Evolutionary conservation across 1,140 invertebrate genomes (phyloP).

Genomic region (Heliconius himera): DNA sequence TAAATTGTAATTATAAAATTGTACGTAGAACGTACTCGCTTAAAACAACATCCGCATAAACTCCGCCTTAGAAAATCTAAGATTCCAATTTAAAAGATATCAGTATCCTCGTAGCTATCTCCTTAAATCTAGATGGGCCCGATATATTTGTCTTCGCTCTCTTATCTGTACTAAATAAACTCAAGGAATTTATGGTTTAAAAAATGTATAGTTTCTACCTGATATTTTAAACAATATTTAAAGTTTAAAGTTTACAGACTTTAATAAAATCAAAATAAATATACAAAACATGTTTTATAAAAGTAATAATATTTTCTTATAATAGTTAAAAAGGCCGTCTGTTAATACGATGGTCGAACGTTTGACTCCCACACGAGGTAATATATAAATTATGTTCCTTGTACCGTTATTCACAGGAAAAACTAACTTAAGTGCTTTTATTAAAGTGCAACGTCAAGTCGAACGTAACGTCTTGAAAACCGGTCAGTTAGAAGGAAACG

Average conservation of each 20-base stretch:
- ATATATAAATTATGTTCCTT: no score
- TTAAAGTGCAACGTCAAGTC: no score
- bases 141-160: conserved; percentile 10
- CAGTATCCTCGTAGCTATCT: conserved; percentile 2
- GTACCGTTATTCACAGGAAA: no score
- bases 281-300: background rate
- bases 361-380: no score
- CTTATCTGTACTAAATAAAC: background rate
- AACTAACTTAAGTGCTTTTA: no score
- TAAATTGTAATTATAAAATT: no score
- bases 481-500: no score
- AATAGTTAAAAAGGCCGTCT: no score
- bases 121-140: conserved; percentile 9
- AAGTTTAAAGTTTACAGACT: no score
- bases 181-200: background rate
- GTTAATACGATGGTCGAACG: no score
- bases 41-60: background rate
- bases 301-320: no score
- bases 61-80: background rate
- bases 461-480: no score
- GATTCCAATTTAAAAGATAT: conserved; percentile 13
- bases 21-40: background rate
- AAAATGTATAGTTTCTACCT: background rate
- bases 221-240: background rate
- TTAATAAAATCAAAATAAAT: background rate